Base-by-base conservation (phyloP, 2,888 invertebrate species). In the Rotaria macrura region DNA sequence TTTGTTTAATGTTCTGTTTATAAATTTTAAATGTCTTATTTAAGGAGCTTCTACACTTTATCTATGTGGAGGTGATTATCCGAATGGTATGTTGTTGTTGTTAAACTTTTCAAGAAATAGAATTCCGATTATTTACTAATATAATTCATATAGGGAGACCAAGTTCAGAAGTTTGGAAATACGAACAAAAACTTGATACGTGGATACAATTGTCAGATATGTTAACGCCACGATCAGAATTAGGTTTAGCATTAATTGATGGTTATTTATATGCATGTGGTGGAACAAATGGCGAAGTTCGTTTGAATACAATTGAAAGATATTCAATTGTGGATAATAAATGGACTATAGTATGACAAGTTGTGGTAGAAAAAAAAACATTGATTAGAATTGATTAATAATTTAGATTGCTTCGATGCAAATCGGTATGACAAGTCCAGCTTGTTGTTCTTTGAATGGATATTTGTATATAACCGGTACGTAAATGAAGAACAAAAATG, bases 121-220 rank as follows among this genome's bases (percentile, higher is more conserved):
- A n/a, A n/a, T n/a, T n/a, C n/a, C n/a, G n/a, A n/a, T n/a, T n/a
- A n/a, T n/a, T n/a, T n/a, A n/a, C n/a, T n/a, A n/a, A n/a, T n/a
- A n/a, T n/a, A n/a, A n/a, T n/a, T n/a, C n/a, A n/a, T n/a, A 2
- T 20, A 65, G 65, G 65, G 6, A 91, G 91, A 54, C 91, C 92
- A 40, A 91, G 91, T 79, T 88, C 90, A 49, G 90, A 90, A 86
- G 89, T 92, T 87, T 92, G 91, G 91, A 89, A 92, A 54, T 92
- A 92, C 88, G 92, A 92, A 87, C 91, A 92, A 7, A 90, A 91
- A 5, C 89, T 91, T 43, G 90, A 91, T 86, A 88, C 89, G 25
- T 92, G 92, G 92, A 90, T 91, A 85, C 90, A 91, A 88, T 91
- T 92, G 89, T 91, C 91, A 52, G 90, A 91, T 83, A 92, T 92